Conservation (phyloP, 2,797 vertebrate species). For the Mus caroli region DNA sequence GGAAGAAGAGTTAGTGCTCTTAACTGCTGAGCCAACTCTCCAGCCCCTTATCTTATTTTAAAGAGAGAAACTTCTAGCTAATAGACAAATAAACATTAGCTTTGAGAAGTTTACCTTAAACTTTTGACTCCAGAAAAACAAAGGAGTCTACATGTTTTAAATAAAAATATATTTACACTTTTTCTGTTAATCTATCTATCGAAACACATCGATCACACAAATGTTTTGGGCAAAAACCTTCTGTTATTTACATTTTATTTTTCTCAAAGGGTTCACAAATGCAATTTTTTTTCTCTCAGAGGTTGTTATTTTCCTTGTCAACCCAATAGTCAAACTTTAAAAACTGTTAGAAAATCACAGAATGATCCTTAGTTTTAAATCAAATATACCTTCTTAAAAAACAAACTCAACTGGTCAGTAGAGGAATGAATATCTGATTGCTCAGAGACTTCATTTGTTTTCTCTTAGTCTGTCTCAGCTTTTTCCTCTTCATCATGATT, state of each 20-base stretch:
- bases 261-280: slow-evolving; percentile 34
- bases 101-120: slow-evolving; percentile 72
- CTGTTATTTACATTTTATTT: slow-evolving; percentile 39
- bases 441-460: slow-evolving; percentile 25
- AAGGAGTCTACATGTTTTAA: slow-evolving; percentile 74
- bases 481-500: background rate
- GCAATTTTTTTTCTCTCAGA: slow-evolving; percentile 45
- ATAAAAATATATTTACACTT: slow-evolving; percentile 78
- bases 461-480: background rate
- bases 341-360: slow-evolving; percentile 52
- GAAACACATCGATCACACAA: slow-evolving; percentile 69
- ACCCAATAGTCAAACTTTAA: slow-evolving; percentile 62
- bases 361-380: slow-evolving; percentile 58
- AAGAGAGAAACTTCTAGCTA: slow-evolving; percentile 14
- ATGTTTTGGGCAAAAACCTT: slow-evolving; percentile 56
- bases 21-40: background rate
- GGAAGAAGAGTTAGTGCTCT: background rate
- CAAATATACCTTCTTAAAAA: background rate
- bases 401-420: background rate
- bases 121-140: slow-evolving; percentile 77
- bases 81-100: slow-evolving; percentile 55
- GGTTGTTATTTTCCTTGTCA: slow-evolving; percentile 57
- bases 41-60: background rate
- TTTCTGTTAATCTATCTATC: slow-evolving; percentile 73
- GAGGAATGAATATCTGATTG: slow-evolving; percentile 34